Base-by-base conservation (phyloP, 2,113 vertebrate species). In the Phrynocephalus versicolor region DNA sequence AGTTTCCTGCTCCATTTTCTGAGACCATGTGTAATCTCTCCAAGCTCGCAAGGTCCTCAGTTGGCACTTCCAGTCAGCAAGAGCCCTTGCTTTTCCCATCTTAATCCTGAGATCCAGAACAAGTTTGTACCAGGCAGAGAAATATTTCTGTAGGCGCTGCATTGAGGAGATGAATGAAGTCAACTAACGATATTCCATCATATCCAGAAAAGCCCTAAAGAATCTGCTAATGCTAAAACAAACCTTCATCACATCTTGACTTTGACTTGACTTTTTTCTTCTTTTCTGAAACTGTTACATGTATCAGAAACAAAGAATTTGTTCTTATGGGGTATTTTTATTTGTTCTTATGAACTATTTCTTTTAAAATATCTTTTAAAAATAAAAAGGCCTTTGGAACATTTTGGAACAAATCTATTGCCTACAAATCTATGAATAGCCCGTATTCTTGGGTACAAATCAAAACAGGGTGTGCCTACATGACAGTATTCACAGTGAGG, bases 41-140 rank as follows among this genome's bases (percentile, higher is more conserved):
- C 99, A 99, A 3, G 95, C 97, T 81, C 92, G 92, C 91, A 99
- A 97, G 0, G 94, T 95, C 91, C 95, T 97, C 90, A 97, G 94
- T 35, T 97, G 96, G 85, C 95, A 96, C 91, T 95, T 99, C 99
- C 99, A 99, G 90, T 98, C 95, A 60, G 94, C 97, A 41, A 99
- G 90, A 3, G 96, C 97, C 81, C 88, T 96, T 69, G 97, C 98
- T 95, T 99, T 99, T 27, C 95, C 97, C 95, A 97, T 92, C 86
- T 95, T 94, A 79, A 99, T 94, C 92, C 96, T 97, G 58, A 83
- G 91, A 77, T 98, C 96, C 93, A 99, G 91, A 89, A 97, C 92
- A 71, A 97, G 92, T 77, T 96, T 97, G 90, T 97, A 97, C 98
- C 98, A 99, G 78, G 93, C 95, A 71, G 98, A 98, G 92, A 99